Base-by-base conservation (phyloP, 1,140 invertebrate genomes). In the Cryptotermes secundus region DNA sequence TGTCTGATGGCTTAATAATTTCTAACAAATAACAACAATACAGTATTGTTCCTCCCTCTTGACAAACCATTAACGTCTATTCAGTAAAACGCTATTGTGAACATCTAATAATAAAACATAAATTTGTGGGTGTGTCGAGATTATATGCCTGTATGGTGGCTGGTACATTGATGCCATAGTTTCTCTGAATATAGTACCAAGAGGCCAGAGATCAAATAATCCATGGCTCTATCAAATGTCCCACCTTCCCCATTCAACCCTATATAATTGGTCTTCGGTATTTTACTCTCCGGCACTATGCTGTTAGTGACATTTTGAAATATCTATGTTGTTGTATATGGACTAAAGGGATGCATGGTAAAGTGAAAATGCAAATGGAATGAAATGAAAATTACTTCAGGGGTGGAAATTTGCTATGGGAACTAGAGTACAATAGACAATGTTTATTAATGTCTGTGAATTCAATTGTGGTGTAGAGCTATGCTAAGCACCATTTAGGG, bases 361-460 rank as follows among this genome's bases (percentile, higher is more conserved):
- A 72, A 72, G n/a, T 72, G 59, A 72, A 72, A 72, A 72, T 72
- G 59, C 59, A 72, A 72, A 72, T 72, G 59, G 31, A 72, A 72
- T 72, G 59, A 72, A 72, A 72, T 31, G 59, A 72, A 72, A 72
- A 72, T 72, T 7, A 72, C 59, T 72, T 31, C 59, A 72, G 59
- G 59, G 59, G 7, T 72, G 31, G 59, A 72, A 72, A 49, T 49
- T 4, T 4, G 38, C 4, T 59, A 59, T 59, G 26, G 59, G 59
- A 65, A n/a, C 19, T n/a, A 9, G 26, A 72, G 59, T 72, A 72
- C 59, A 72, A 72, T 31, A 72, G 59, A 72, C 59, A 72, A 72
- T 72, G 59, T 72, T 72, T 72, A 72, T 72, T 31, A 72, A 31
- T 72, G 59, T 49, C n/a, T 72, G n/a, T 26, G 59, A 72, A 72